Conservation (phyloP, 2,888 invertebrate genomes). For the Microplitis deprimator region DNA sequence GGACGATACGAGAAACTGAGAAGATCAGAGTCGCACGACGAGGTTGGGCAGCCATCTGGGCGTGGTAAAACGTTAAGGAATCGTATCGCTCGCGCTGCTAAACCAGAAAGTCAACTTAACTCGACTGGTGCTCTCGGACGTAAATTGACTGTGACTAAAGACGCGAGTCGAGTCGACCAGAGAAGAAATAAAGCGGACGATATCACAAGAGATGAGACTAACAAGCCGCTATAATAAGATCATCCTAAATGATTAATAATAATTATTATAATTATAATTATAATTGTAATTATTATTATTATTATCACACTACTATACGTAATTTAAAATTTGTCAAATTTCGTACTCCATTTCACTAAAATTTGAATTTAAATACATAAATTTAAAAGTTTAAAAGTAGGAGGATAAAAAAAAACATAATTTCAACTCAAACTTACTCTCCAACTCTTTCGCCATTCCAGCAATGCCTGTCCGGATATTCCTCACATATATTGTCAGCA, state of each 20-base stretch:
- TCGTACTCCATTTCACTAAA: neutral
- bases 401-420: neutral
- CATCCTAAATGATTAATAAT: conserved; percentile 3
- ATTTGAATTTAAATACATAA: neutral
- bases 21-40: neutral
- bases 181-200: neutral
- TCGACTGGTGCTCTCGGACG: conserved; percentile 14
- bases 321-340: neutral
- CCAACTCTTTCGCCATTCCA: conserved; percentile 87
- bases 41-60: neutral
- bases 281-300: neutral
- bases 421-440: conserved; percentile 76
- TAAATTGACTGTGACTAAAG: conserved; percentile 37
- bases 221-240: conserved; percentile 5
- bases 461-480: conserved; percentile 79
- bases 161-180: conserved; percentile 24
- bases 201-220: conserved; percentile 13
- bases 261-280: neutral
- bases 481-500: conserved; percentile 85
- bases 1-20: neutral
- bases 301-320: neutral
- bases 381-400: neutral
- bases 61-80: conserved; percentile 18
- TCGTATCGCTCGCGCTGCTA: neutral
- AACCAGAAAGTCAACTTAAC: conserved; percentile 27